These are phyloP conservation scores for Notodonta ziczac DNA, from an alignment of 2,888 invertebrate species.

Conservation along the genomic window DNA sequence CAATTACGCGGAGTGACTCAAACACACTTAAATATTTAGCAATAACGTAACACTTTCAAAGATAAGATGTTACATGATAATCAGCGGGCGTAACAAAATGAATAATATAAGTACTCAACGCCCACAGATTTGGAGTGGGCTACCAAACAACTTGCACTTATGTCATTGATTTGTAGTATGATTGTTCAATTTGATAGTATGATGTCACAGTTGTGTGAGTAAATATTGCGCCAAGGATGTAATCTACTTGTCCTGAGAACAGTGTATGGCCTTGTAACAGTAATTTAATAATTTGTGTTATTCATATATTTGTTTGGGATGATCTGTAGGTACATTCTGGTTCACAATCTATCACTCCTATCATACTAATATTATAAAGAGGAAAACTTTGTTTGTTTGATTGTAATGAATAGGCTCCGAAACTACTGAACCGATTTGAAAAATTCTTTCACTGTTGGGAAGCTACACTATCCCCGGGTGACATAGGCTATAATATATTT, in stretches of 20 bases:
- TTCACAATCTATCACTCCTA: too few species aligned
- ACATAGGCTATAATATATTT: too few species aligned
- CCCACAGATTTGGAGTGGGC: slow-evolving; percentile 32
- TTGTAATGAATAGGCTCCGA: too few species aligned
- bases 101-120: slow-evolving; percentile 28
- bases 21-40: slow-evolving; percentile 50
- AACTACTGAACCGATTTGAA: too few species aligned
- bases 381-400: too few species aligned
- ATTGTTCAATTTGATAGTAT: slow-evolving; percentile 30
- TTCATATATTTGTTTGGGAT: too few species aligned
- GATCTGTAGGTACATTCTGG: too few species aligned
- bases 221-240: slow-evolving; percentile 8
- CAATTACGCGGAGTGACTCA: slow-evolving; percentile 35
- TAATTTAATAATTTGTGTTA: too few species aligned
- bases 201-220: slow-evolving; percentile 33
- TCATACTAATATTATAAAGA: too few species aligned
- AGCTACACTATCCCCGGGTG: too few species aligned
- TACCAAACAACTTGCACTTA: slow-evolving; percentile 42
- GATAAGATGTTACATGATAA: slow-evolving; percentile 65
- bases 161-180: slow-evolving; percentile 58
- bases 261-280: not conserved
- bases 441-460: too few species aligned
- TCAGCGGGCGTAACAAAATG: slow-evolving; percentile 63
- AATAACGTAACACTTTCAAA: slow-evolving; percentile 66
- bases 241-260: not conserved